These are phyloP conservation scores for Shinisaurus crocodilurus DNA, from an alignment of 2,113 vertebrate species.

Conservation along the genomic window DNA sequence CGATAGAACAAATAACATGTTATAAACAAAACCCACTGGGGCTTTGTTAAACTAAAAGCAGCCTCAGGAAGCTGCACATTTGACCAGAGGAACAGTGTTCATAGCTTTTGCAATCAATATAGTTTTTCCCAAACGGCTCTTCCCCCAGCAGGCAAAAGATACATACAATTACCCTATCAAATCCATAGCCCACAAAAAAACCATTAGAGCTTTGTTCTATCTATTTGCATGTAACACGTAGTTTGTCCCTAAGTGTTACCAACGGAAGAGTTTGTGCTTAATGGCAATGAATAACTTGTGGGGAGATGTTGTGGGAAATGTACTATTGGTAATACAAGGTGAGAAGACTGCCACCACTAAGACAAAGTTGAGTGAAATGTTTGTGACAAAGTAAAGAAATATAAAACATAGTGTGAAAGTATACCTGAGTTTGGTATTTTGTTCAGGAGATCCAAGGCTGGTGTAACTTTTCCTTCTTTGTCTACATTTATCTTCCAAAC, in stretches of 20 bases:
- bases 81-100: neutral
- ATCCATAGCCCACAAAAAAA: neutral
- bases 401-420: accelerated
- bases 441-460: conserved; percentile 83
- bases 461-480: conserved; percentile 74
- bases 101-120: neutral
- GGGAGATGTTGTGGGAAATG: neutral
- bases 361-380: neutral
- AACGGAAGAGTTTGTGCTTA: neutral
- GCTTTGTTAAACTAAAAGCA: neutral
- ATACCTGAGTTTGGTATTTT: conserved; percentile 81
- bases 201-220: neutral
- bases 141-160: neutral
- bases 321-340: neutral
- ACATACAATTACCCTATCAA: no score
- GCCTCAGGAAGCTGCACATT: neutral
- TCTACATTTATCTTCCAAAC: conserved; percentile 81
- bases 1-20: neutral
- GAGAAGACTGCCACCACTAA: neutral
- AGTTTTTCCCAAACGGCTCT: neutral
- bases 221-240: neutral
- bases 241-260: neutral
- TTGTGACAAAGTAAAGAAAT: neutral
- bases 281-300: neutral
- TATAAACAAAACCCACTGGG: neutral